A percentile compares a stretch with the other conserved stretches of the same genome.
These are phyloP conservation scores for Danio choprae DNA, from an alignment of 2,797 vertebrate genomes.

Conservation along the genomic window DNA sequence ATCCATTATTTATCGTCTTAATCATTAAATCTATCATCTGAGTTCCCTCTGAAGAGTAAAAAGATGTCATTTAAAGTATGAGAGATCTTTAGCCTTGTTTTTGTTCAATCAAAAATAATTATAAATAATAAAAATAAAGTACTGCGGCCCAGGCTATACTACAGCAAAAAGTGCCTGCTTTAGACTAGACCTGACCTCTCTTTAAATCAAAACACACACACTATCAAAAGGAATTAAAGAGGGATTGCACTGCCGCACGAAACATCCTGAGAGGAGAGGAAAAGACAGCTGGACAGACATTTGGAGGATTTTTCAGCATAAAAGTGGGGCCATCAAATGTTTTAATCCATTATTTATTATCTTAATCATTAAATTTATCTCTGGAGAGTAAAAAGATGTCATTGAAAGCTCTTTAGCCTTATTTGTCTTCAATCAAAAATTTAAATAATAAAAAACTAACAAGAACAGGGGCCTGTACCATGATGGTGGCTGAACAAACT, in stretches of 20 bases:
- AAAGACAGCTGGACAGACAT: neutral
- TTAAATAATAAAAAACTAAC: no score
- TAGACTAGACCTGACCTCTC: slow-evolving; percentile 26
- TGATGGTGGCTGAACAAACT: no score
- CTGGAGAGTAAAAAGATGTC: slow-evolving; percentile 14
- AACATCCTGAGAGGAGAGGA: slow-evolving; percentile 21
- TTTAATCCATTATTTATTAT: slow-evolving; percentile 33
- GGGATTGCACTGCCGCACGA: slow-evolving; percentile 33
- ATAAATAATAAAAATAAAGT: neutral
- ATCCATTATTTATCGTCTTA: slow-evolving; percentile 20
- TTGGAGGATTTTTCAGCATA: slow-evolving; percentile 9
- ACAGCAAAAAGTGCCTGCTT: slow-evolving; percentile 28
- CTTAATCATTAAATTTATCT: neutral
- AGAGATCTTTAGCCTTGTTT: neutral
- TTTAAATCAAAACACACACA: slow-evolving; percentile 24
- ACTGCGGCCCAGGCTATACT: slow-evolving; percentile 14
- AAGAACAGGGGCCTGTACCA: no score
- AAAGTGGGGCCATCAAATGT: neutral
- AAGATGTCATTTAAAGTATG: slow-evolving; percentile 11
- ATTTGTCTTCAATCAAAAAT: no score
- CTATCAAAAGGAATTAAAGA: slow-evolving; percentile 9
- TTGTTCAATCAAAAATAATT: no score
- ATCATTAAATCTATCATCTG: neutral
- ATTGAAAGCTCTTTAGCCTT: neutral
- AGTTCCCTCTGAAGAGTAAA: slow-evolving; percentile 7